Base-by-base conservation (phyloP, 1,140 invertebrate species). In the Eciton burchellii region DNA sequence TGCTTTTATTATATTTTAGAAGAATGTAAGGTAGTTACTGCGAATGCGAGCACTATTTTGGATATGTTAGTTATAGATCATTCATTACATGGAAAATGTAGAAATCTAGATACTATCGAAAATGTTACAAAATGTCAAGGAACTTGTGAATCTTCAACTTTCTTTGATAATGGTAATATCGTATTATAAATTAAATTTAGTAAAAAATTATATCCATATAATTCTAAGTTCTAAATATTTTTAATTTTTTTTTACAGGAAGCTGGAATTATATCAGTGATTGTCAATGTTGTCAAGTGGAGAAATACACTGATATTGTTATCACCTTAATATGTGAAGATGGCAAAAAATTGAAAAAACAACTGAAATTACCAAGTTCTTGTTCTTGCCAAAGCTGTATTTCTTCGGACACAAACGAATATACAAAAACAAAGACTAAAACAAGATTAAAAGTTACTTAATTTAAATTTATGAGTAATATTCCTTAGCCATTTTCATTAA, bases 71-170 rank as follows among this genome's bases (percentile, higher is more conserved):
- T 93, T 63, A 89, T 94, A 26, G 83, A 84, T 3, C 87, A 92
- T 49, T 83, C 84, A 0, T 60, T 77, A n/a, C 95, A 95, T 88
- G 96, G 96, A 9, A 66, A 92, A 0, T 97, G 97, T 89, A 92
- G 92, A 54, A 97, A 97, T 90, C 85, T 92, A 0, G 85, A 95
- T 43, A 93, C 94, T 0, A 92, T 97, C 11, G 68, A 88, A 14
- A 95, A 95, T 19, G 95, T 97, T 81, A 95, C 94, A 6, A 95
- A 97, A 89, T 97, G 97, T 83, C 90, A 93, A 43, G 97, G 97
- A 6, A 90, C 91, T 21, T 97, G 97, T 88, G 91, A 95, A 81
- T 96, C 96, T 1, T 95, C 95, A 19, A 96, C 96, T 0, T 91
- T 94, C n/a, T 97, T 95, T 73, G 95, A 96, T 86, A 92, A 92